Percentiles rank a stretch among this genome's conserved stretches.
Conservation (phyloP, 2,797 vertebrate genomes). For the Esox lucius region DNA sequence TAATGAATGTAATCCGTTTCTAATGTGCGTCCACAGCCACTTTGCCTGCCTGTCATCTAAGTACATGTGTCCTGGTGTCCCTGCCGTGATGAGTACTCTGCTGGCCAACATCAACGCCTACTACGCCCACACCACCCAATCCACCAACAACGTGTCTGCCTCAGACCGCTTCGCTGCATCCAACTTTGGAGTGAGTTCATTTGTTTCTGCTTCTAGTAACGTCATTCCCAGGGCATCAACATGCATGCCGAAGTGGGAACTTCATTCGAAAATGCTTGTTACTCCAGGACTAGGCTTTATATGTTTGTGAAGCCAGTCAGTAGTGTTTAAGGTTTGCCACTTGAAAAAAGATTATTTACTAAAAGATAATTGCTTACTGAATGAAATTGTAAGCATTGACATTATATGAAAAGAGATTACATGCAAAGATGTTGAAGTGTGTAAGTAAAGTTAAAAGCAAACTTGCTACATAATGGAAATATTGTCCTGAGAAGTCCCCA, state of each 20-base stretch:
- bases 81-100: slow-evolving; percentile 97
- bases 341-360: neutral
- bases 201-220: neutral
- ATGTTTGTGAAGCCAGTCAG: neutral
- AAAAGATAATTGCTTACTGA: no score
- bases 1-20: neutral
- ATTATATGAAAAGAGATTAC: no score
- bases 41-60: slow-evolving; percentile 98
- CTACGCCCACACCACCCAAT: slow-evolving; percentile 95
- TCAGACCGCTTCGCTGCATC: slow-evolving; percentile 96
- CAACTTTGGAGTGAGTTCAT: slow-evolving; percentile 92
- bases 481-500: neutral
- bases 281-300: neutral
- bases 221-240: neutral
- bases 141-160: slow-evolving; percentile 92
- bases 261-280: neutral
- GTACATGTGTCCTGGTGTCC: slow-evolving; percentile 97
- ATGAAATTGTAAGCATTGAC: no score
- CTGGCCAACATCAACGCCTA: slow-evolving; percentile 98
- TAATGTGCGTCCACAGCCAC: slow-evolving; percentile 73
- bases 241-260: no score
- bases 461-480: neutral
- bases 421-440: neutral
- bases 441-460: neutral
- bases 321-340: neutral